Percentiles rank a stretch among this genome's conserved stretches.
These are phyloP conservation scores for Grapholita molesta DNA, from an alignment of 1,140 invertebrate species.

Conservation along the genomic window DNA sequence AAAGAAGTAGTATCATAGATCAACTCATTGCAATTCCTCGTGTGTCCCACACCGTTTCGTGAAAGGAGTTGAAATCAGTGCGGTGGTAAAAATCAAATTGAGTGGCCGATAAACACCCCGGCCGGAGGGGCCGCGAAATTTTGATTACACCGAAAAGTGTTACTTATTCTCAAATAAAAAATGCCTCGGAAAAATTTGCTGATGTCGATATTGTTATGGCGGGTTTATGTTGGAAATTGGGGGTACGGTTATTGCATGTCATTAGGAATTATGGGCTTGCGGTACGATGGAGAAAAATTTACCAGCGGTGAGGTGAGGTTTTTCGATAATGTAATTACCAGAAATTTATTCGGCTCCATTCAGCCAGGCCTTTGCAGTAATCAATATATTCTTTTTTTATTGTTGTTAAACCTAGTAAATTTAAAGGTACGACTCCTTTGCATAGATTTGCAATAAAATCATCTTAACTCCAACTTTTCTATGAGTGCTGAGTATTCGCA, in stretches of 20 bases:
- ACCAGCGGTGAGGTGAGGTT: constrained; percentile 46
- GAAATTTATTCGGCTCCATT: constrained; percentile 66
- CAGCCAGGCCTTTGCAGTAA: constrained; percentile 29
- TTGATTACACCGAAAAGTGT: constrained; percentile 74
- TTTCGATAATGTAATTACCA: constrained; percentile 76
- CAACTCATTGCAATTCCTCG: constrained; percentile 36
- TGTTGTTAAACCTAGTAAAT: not conserved
- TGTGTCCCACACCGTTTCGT: constrained; percentile 54
- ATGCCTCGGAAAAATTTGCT: constrained; percentile 71
- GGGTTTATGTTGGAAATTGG: constrained; percentile 77
- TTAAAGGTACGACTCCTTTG: not conserved
- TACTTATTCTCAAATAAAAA: constrained; percentile 77
- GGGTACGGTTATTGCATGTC: constrained; percentile 77
- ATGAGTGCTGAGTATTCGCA: constrained; percentile 21
- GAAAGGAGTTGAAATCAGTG: constrained; percentile 60
- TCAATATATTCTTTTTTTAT: not conserved
- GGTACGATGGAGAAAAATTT: constrained; percentile 64
- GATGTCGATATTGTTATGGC: constrained; percentile 78
- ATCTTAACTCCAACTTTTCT: constrained; percentile 12
- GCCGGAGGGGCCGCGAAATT: constrained; percentile 53
- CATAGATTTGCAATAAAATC: constrained; percentile 16
- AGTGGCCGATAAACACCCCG: constrained; percentile 70
- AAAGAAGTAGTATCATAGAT: not conserved
- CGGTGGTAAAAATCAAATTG: constrained; percentile 75
- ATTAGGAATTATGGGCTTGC: constrained; percentile 77